These are phyloP conservation scores for Oikopleura albicans DNA, from an alignment of 23 tunicate species.

Conservation along the genomic window DNA sequence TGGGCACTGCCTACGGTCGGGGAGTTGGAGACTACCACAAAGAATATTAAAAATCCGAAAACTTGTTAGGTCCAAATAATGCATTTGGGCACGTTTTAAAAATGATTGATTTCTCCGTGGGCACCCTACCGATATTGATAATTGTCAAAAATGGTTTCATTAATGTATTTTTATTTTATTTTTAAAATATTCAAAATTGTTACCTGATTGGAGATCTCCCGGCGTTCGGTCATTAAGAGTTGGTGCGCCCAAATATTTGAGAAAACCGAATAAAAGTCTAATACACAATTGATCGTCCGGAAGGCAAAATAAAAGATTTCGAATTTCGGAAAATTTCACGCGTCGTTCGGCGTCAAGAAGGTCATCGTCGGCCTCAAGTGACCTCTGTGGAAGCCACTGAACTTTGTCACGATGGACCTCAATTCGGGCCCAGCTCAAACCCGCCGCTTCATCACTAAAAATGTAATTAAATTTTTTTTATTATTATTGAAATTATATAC, in stretches of 20 bases:
- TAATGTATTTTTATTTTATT: too few relatives aligned
- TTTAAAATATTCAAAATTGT: not conserved
- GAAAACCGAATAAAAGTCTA: not conserved
- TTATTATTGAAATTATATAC: too few relatives aligned
- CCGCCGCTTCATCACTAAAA: not conserved
- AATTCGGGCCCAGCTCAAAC: slow-evolving; percentile 1
- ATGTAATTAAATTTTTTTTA: too few relatives aligned
- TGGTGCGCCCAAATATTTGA: slow-evolving; percentile 6
- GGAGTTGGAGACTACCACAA: too few relatives aligned
- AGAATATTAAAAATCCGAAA: too few relatives aligned
- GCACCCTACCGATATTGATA: too few relatives aligned
- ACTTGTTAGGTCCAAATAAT: too few relatives aligned
- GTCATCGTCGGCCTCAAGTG: not conserved
- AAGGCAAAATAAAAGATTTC: not conserved
- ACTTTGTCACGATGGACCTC: not conserved
- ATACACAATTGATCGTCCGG: slow-evolving; percentile 16
- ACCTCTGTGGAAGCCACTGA: not conserved
- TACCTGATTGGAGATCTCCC: not conserved
- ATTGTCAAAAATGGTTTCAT: too few relatives aligned
- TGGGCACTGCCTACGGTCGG: too few relatives aligned
- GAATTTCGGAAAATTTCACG: not conserved
- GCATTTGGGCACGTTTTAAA: too few relatives aligned
- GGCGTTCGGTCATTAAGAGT: not conserved
- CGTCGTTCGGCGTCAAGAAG: not conserved
- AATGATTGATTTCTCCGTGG: too few relatives aligned